Evolutionary conservation across 2,888 invertebrate species (phyloP), one percentile per base, ranked within the genome.

Genomic region (Ferdinandea cuprea): DNA sequence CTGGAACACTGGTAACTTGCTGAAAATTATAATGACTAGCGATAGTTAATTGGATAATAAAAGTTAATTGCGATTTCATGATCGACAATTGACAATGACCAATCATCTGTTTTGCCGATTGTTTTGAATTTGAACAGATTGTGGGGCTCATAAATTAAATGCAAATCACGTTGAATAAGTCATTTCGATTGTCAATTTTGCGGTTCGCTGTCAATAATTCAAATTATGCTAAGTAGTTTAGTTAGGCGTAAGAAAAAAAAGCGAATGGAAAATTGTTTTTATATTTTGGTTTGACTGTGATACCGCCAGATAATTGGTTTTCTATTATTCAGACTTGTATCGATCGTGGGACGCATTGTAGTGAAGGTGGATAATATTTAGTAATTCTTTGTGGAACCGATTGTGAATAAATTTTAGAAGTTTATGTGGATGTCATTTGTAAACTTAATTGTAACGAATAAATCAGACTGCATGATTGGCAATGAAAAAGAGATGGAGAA

Each of bases 11-110:
- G 25, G n/a, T n/a, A n/a, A n/a, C n/a, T n/a, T n/a, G n/a, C 17
- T 0, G 5, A 28, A 44, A 6, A 30, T n/a, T 30, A 21, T n/a
- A 63, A 58, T 40, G 37, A 77, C 40, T 32, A 54, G 65, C 42
- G 58, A 44, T 35, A 72, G 58, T 59, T 66, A 78, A 72, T 61
- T 78, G 50, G 59, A 72, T 37, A 46, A 28, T 21, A 56, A 65
- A 71, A 78, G 58, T 68, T 79, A 79, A 79, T 79, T 79, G 79
- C 79, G 19, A 68, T 68, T 73, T 68, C 79, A 79, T 79, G 73
- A 79, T 61, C 79, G 65, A 35, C 73, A 66, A 54, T 72, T 72
- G 50, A 25, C 5, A 25, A 25, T 3, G 42, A 59, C 46, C 54
- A 78, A 50, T 59, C 78, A 72, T 72, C 72, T 78, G 78, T 72